Base-by-base conservation (phyloP, 2,888 invertebrate species). In the Apoda limacodes region DNA sequence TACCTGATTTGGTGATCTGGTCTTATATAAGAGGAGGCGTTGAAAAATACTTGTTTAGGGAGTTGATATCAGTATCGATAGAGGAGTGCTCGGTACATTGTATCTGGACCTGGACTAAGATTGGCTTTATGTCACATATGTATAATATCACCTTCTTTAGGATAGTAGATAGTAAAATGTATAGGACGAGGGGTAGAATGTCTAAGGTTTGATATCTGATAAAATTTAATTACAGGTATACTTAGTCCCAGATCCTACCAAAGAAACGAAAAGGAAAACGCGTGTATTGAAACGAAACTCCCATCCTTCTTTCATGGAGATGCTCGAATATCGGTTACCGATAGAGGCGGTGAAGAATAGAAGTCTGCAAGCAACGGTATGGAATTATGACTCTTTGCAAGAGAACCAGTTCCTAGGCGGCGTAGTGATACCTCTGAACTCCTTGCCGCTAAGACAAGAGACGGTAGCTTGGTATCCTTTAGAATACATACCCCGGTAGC, bases 251-350 rank as follows among this genome's bases (percentile, higher is more conserved):
- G 98, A 98, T 66, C 88, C 89, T 12, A 87, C 88, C 32, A 97
- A 97, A 72, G 88, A 86, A 44, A 97, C 98, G 9, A 99, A 99
- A 71, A 84, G 95, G 29, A 99, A 99, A 75, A 98, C 98, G 1
- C 93, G 95, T 70, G 93, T 96, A 2, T 88, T 96, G 2, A 90
- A 90, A 50, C 90, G 92, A 45, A 94, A 93, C 58, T 93, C 93
- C 52, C 95, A 97, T 68, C 98, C 98, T 0, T 95, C 96, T 10
- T 98, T 96, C 72, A 98, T 98, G 93, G 95, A 97, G 83, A 95
- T 95, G 91, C 78, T 97, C 62, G 93, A 93, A 58, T 97, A 96
- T 56, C 85, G 94, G 37, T 85, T 95, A 78, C 88, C 93, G 0
- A 56, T 93, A 40, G 92, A 94, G 27, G 85, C 90, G 22, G 85